Conservation (phyloP, 2,888 invertebrate species). For the Tetheella fluctuosa region DNA sequence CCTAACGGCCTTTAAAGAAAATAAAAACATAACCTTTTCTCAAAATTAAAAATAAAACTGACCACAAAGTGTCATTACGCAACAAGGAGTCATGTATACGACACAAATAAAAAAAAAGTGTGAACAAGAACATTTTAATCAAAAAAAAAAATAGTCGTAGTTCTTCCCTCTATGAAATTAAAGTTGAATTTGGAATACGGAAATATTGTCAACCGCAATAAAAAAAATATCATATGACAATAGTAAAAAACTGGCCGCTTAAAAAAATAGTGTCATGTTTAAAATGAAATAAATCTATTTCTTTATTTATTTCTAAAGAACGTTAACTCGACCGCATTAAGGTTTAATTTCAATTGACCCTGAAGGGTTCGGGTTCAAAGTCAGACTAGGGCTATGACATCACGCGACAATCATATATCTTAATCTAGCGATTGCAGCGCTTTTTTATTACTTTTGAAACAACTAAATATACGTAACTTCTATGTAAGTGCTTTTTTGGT, state of each 20-base stretch:
- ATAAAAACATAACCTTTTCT: not conserved
- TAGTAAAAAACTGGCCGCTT: not conserved
- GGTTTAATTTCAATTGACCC: not conserved
- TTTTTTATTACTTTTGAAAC: not conserved
- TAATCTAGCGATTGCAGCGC: slow-evolving; percentile 1
- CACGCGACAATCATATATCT: slow-evolving; percentile 9
- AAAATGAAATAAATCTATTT: not conserved
- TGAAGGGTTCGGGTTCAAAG: not conserved
- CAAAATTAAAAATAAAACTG: slow-evolving; percentile 4
- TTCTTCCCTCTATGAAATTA: not conserved
- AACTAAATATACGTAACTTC: not conserved
- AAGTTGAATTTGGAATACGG: slow-evolving; percentile 12
- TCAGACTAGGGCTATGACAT: slow-evolving; percentile 4
- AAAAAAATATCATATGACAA: slow-evolving; percentile 1
- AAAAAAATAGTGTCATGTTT: slow-evolving; percentile 2
- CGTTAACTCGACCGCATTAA: not conserved
- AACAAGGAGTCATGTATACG: not conserved
- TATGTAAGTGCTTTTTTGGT: not conserved
- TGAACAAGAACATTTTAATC: not conserved
- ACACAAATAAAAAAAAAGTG: not conserved
- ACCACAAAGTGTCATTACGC: slow-evolving; percentile 8
- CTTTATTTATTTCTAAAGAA: not conserved
- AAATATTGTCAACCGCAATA: slow-evolving; percentile 12
- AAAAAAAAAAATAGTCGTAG: not conserved
- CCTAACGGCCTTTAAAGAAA: not conserved